A percentile compares a stretch with the other conserved stretches of the same genome.
Evolutionary conservation across 2,113 vertebrate genomes (phyloP).

Genomic region (Ceyx melanurus): DNA sequence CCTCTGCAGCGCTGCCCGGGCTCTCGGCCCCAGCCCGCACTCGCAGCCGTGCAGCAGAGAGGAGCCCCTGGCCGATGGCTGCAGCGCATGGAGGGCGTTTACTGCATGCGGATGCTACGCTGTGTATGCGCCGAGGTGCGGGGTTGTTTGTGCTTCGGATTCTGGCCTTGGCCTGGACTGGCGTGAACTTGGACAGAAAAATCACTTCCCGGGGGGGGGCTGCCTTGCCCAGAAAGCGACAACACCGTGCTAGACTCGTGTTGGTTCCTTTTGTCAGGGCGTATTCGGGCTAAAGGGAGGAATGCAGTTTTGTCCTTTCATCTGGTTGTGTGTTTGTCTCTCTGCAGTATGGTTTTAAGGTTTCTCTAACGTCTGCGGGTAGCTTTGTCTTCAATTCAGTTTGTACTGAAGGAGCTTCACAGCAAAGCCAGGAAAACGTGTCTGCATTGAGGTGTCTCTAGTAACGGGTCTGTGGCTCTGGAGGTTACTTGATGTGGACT

Average conservation of each 20-base stretch:
- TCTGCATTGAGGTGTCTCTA: background rate
- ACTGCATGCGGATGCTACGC: accelerated
- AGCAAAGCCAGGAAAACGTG: background rate
- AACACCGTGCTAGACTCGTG: background rate
- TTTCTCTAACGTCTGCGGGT: accelerated
- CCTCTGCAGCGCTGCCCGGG: background rate
- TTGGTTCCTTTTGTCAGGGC: background rate
- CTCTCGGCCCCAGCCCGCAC: too few species aligned
- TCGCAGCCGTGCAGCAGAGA: accelerated
- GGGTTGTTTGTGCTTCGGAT: background rate
- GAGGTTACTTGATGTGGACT: background rate
- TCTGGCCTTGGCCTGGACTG: accelerated
- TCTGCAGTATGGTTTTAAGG: background rate
- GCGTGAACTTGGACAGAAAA: background rate
- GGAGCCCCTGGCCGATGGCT: background rate
- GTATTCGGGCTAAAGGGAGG: background rate
- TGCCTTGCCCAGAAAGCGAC: background rate
- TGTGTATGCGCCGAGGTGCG: background rate
- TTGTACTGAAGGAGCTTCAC: background rate
- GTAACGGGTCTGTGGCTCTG: background rate
- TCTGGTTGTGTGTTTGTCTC: background rate
- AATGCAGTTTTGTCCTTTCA: background rate
- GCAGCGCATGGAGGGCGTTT: background rate
- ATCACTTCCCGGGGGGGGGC: background rate
- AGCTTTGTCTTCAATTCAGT: background rate